Evolutionary conservation across 2,797 vertebrate species (phyloP), one percentile per base, ranked within the genome.

Genomic region (Hydrocynus forskahlii): DNA sequence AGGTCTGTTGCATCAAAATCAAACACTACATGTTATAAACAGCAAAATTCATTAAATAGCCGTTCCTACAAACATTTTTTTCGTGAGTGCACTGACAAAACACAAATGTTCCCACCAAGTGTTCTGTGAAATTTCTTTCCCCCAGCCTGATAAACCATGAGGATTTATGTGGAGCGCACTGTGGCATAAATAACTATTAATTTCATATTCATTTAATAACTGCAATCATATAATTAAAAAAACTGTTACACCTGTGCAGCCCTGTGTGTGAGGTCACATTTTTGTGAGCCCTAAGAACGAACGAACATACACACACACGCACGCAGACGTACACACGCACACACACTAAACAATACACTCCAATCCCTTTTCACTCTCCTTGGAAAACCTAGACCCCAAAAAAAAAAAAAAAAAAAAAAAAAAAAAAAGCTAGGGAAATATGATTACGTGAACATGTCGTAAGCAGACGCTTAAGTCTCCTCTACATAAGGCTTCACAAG

Each of bases 401-500:
- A 16, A 29, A 25, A 29, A 14, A 63, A 35, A 64, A 89, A 89
- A 35, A 16, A 29, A 25, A 29, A 14, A 63, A 35, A 64, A 35
- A 83, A 82, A 90, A 81, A 80, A 69, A 79, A 86, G 88, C 86
- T 74, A 70, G 90, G 89, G 78, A 72, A 71, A 70, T 55, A 55
- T 50, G 78, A 74, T 76, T 74, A 29, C 48, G 45, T 81, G 76
- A 80, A 66, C 88, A 91, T 92, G 88, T 91, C 91, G 91, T 87
- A 86, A 89, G 89, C 85, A 89, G 92, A 90, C 89, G 88, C 91
- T 91, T 87, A 91, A 91, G 91, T 90, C 91, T 87, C 7, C 69
- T 90, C 89, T 89, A 83, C 82, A 84, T 93, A 93, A 94, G 92
- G 93, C 92, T 92, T 90, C 23, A 68, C 55, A 86, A 83, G 73